Base-by-base conservation (phyloP, 2,888 invertebrate genomes). In the Drosophila merina region DNA sequence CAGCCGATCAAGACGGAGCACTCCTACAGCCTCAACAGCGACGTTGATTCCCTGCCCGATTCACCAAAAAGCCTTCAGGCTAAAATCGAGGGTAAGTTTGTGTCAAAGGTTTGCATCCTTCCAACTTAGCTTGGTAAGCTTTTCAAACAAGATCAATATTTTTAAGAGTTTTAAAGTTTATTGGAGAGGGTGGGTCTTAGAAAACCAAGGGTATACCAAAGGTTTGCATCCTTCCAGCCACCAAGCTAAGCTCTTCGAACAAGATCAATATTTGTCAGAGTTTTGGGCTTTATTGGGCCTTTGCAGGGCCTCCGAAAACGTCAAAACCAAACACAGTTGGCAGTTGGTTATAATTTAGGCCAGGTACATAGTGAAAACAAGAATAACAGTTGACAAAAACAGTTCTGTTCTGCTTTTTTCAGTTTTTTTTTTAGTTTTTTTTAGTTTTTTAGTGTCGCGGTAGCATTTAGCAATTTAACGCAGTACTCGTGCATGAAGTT, bases 1-100 rank as follows among this genome's bases (percentile, higher is more conserved):
- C 73, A 90, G 54, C 97, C 97, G 77, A 97, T 98, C 91, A 97
- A 97, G 93, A 95, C 96, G 72, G 97, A 98, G 92, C 98, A 98
- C 93, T 97, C 97, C 76, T 98, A 98, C 93, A 97, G 97, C 91
- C 92, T 95, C 57, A 94, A 94, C 79, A 95, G 95, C 77, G 95
- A 95, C 90, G 94, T 94, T 45, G 95, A 95, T 81, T 95, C 95
- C 45, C 91, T 94, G 83, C 95, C 95, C 48, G 93, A 94, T 74
- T 95, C 95, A 60, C 95, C 95, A 69, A 90, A 92, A 81, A 92
- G 92, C 86, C 92, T 93, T 89, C 93, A 95, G 92, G 93, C 94
- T 93, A 95, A 95, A 93, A 94, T 95, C 89, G 95, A 95, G 88
- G 95, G 95, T 95, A 89, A 92, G 93, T 90, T 25, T 28, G 3